Base-by-base conservation (phyloP, 2,888 invertebrate genomes). In the Seira musarum region DNA sequence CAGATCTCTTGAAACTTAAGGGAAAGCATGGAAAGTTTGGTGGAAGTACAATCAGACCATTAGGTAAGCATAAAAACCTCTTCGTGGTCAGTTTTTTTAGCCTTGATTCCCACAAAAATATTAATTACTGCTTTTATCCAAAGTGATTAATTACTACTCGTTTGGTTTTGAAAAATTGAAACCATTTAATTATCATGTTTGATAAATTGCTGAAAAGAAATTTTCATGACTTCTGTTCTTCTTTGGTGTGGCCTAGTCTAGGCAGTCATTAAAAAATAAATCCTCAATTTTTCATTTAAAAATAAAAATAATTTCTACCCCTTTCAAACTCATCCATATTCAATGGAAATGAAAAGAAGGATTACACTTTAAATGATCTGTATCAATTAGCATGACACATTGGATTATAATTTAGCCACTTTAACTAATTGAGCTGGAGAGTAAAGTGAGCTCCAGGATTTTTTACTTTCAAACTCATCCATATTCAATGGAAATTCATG, bases 1-100 rank as follows among this genome's bases (percentile, higher is more conserved):
- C 83, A 46, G 84, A 82, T 65, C 74, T 71, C 24, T 64, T 82
- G 2, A 86, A 84, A 70, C 78, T 82, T 22, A 84, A 82, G 57
- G 82, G 82, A 70, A 83, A 79, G 72, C 79, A 82, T 60, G 82
- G 72, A 57, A 82, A 82, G 71, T 71, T 82, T 64, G 53, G 40
- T 21, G 82, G 77, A 64, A 82, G 68, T 40, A 86, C 83, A 46
- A 86, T 86, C 53, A 68, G 86, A 82, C 86, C 86, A 17, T 78
- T 86, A 68, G 86, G 86, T 86, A 84, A 81, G 35, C 61, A 40
- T 17, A 53, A 35, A 46, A 25, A 30, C n/a, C n/a, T n/a, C n/a
- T 46, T 63, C 10, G 25, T 35, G n/a, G n/a, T 13, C 30, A 65
- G 40, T 65, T 65, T 65, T 30, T 35, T 19, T 17, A 24, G 15